These are phyloP conservation scores for Pteropus rufus DNA, from an alignment of 2,797 vertebrate genomes.

Conservation along the genomic window DNA sequence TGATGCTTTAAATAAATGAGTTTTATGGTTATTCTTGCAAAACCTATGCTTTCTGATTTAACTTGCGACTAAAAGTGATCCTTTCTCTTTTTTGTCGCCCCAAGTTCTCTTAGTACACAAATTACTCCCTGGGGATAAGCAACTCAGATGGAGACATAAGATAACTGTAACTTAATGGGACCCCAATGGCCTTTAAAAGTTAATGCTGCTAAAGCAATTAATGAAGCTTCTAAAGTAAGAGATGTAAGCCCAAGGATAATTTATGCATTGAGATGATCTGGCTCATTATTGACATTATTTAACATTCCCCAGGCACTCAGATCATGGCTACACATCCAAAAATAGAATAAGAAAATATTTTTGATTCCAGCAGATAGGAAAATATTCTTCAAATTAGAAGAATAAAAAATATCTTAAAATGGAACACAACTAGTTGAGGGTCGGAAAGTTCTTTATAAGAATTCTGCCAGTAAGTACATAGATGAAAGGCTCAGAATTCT, in stretches of 20 bases:
- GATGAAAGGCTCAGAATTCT: neutral
- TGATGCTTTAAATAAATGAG: constrained; percentile 42
- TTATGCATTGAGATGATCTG: constrained; percentile 61
- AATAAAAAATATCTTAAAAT: constrained; percentile 22
- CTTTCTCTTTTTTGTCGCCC: constrained; percentile 45
- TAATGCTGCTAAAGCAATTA: constrained; percentile 69
- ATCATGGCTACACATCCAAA: constrained; percentile 27
- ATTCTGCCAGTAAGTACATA: neutral
- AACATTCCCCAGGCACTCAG: constrained; percentile 53
- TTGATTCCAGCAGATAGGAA: neutral
- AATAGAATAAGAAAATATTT: constrained; percentile 37
- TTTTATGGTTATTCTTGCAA: constrained; percentile 50
- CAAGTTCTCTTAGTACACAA: constrained; percentile 49
- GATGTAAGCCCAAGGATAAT: constrained; percentile 63
- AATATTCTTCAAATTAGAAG: constrained; percentile 19
- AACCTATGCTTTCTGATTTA: constrained; percentile 57
- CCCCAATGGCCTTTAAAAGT: constrained; percentile 68
- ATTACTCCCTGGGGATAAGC: constrained; percentile 48
- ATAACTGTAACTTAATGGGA: constrained; percentile 70
- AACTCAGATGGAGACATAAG: constrained; percentile 59
- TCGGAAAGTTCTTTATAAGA: neutral
- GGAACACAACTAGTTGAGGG: neutral
- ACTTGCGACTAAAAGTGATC: constrained; percentile 47
- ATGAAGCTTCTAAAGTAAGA: constrained; percentile 64
- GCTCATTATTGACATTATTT: constrained; percentile 71